A percentile compares a stretch with the other conserved stretches of the same genome.
These are phyloP conservation scores for Oconnorella tubifera DNA, from an alignment of 2,888 invertebrate genomes.

Conservation along the genomic window DNA sequence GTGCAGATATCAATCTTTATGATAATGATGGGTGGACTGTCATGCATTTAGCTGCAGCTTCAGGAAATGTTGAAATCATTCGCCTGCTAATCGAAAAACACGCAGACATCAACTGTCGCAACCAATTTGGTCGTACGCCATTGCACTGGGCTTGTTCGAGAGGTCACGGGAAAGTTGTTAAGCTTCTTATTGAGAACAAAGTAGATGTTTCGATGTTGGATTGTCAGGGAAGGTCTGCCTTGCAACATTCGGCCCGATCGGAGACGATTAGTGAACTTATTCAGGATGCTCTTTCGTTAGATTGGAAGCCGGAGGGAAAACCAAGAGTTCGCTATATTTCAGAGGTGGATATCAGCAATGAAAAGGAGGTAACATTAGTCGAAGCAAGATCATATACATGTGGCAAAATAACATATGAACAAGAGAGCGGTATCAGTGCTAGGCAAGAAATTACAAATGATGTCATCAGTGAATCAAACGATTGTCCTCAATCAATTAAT, in stretches of 20 bases:
- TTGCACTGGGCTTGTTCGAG: constrained; percentile 46
- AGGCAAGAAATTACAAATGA: too few relatives aligned
- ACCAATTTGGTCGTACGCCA: constrained; percentile 42
- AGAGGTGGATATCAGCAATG: too few relatives aligned
- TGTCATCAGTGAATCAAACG: too few relatives aligned
- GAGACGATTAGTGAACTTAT: constrained; percentile 10
- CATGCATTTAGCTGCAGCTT: constrained; percentile 47
- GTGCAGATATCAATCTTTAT: constrained; percentile 40
- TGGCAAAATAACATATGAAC: too few relatives aligned
- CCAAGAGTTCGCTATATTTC: too few relatives aligned
- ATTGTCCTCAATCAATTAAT: too few relatives aligned
- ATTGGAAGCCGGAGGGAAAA: too few relatives aligned
- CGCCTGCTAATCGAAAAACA: constrained; percentile 39
- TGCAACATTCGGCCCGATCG: constrained; percentile 13
- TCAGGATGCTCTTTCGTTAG: not conserved
- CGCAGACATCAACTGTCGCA: constrained; percentile 39
- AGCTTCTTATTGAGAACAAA: constrained; percentile 38
- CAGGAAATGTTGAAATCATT: constrained; percentile 42
- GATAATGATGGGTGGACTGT: constrained; percentile 49
- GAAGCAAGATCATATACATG: too few relatives aligned
- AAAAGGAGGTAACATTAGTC: too few relatives aligned
- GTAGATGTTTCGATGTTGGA: constrained; percentile 39
- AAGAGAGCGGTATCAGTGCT: too few relatives aligned
- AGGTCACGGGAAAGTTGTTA: constrained; percentile 39
- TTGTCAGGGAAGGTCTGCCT: constrained; percentile 15